Evolutionary conservation across 1,140 invertebrate genomes (phyloP), one percentile per base, ranked within the genome.

Genomic region (Pogonognathellus flavescens): DNA sequence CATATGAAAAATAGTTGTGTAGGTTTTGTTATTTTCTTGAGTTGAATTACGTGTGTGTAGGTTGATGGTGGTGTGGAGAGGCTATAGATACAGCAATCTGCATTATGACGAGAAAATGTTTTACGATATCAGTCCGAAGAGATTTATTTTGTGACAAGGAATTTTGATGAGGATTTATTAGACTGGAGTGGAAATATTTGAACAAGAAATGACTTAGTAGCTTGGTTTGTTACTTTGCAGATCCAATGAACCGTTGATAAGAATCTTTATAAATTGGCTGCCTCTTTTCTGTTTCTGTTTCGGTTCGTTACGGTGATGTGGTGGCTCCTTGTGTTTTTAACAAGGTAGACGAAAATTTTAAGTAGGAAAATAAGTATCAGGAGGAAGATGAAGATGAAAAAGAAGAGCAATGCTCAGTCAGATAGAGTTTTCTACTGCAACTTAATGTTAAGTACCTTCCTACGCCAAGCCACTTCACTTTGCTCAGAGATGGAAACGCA

Each of bases 81-180:
- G 31, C 70, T 76, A 16, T 18, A 76, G 70, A 49, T 76, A 76
- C 70, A 49, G 14, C 25, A 49, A 76, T 76, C 70, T 76, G 70
- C 41, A 76, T 76, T 76, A 76, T 76, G 70, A 76, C 41, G 25
- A 31, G 70, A 76, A 76, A 76, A 76, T 76, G 70, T 76, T 76
- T 76, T 76, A 76, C 70, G 70, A 76, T 76, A 76, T 76, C 70
- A 76, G 80, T 53, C 13, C n/a, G 10, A 18, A 22, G 82, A 72
- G 53, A 84, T 80, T 85, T 85, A 76, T 81, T 53, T 66, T 83
- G 81, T 86, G 80, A 86, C 80, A 82, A 82, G 80, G 85, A 86
- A 86, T 86, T 86, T 86, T 86, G 85, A 86, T 86, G 85, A 86
- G 80, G 85, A 86, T 86, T 86, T 86, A 86, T 86, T 66, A 62